These are phyloP conservation scores for Spea multiplicata DNA, from an alignment of 2,113 vertebrate genomes.

Conservation along the genomic window DNA sequence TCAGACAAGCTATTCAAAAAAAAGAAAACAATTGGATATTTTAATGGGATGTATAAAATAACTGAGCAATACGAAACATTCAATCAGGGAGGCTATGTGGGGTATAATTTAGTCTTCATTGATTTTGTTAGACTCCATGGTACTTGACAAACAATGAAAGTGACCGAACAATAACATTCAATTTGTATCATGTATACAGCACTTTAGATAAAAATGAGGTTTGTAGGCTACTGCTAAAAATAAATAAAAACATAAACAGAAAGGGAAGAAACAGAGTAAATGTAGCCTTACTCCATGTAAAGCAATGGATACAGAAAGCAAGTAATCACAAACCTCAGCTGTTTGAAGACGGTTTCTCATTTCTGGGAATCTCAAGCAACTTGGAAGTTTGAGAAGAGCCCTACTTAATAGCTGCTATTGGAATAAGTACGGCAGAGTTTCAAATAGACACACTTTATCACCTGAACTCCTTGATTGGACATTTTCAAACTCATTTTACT, in stretches of 20 bases:
- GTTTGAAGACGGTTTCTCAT: not conserved
- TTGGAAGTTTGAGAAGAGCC: not conserved
- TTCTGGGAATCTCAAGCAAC: not conserved
- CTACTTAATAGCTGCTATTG: not conserved
- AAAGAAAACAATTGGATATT: constrained; percentile 73
- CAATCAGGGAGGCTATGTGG: constrained; percentile 66
- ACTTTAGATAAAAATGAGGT: constrained; percentile 58
- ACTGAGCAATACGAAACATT: constrained; percentile 62
- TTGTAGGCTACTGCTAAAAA: not conserved
- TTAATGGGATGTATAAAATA: constrained; percentile 72
- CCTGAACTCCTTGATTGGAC: not conserved
- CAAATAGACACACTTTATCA: not conserved
- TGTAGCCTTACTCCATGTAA: not conserved
- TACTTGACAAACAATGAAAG: constrained; percentile 81
- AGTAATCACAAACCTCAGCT: not conserved
- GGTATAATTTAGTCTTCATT: constrained; percentile 78
- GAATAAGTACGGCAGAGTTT: not conserved
- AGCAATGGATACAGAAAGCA: not conserved
- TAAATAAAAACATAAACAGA: not conserved
- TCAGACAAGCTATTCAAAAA: constrained; percentile 67
- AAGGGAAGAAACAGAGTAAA: not conserved
- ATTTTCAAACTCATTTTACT: too few species aligned
- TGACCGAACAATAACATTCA: constrained; percentile 83
- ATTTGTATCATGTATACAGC: constrained; percentile 76
- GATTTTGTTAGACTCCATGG: constrained; percentile 73